Conservation (phyloP, 2,113 vertebrate genomes). For the Entomyzon cyanotis region DNA sequence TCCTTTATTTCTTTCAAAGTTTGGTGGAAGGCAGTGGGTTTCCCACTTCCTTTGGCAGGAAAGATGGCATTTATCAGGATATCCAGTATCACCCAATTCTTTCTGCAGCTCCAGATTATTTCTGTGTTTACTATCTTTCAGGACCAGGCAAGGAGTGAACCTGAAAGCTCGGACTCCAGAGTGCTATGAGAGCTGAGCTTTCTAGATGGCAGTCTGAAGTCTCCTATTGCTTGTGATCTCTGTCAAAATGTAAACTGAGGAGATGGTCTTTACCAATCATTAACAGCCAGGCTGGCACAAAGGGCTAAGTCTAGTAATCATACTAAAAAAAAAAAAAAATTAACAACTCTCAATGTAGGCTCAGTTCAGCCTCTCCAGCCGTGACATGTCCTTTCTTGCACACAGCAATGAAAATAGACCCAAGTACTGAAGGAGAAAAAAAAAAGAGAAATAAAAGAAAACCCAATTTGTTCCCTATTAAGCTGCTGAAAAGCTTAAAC, state of each 20-base stretch:
- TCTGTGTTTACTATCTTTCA: background rate
- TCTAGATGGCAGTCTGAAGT: constrained; percentile 50
- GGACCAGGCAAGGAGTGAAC: background rate
- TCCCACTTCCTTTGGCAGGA: background rate
- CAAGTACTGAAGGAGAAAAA: background rate
- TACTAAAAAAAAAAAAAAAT: constrained; percentile 3
- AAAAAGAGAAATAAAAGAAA: constrained; percentile 37
- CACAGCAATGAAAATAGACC: constrained; percentile 35
- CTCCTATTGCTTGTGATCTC: constrained; percentile 38
- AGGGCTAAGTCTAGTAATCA: constrained; percentile 67
- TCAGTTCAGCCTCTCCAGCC: constrained; percentile 44
- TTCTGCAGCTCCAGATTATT: background rate
- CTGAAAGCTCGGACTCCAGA: background rate
- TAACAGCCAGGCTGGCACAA: constrained; percentile 70
- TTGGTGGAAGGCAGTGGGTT: background rate
- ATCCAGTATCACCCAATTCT: background rate
- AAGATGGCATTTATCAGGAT: background rate
- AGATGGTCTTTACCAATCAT: constrained; percentile 70
- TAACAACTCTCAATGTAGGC: constrained; percentile 17
- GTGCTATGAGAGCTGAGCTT: constrained; percentile 10
- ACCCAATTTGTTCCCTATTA: constrained; percentile 66
- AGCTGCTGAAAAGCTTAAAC: constrained; percentile 72
- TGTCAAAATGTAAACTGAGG: constrained; percentile 73
- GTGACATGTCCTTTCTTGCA: constrained; percentile 43
- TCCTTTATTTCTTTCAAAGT: background rate